A percentile compares a stretch with the other conserved stretches of the same genome.
These are phyloP conservation scores for Platycheirus rosarum DNA, from an alignment of 2,888 invertebrate species.

Conservation along the genomic window DNA sequence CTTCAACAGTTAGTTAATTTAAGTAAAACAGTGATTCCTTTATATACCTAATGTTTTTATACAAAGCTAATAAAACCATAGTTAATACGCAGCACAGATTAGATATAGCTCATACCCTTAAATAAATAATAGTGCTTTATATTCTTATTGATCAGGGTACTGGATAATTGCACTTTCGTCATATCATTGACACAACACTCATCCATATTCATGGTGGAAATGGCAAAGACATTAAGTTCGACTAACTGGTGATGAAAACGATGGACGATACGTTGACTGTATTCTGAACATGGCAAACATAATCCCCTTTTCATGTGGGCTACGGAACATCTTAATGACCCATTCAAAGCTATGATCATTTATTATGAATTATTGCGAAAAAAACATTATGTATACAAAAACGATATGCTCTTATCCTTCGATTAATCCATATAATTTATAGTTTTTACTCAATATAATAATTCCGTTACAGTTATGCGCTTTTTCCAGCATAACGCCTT, in stretches of 20 bases:
- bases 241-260: neutral
- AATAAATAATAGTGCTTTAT: too few species aligned
- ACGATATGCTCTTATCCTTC: constrained; percentile 68
- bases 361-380: constrained; percentile 72
- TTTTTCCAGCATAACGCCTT: constrained; percentile 71
- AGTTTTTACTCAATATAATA: constrained; percentile 58
- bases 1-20: too few species aligned
- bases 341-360: constrained; percentile 68
- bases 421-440: constrained; percentile 74
- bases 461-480: constrained; percentile 13
- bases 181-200: constrained; percentile 67
- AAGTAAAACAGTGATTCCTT: too few species aligned
- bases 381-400: constrained; percentile 53
- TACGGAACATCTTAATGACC: constrained; percentile 64
- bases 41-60: too few species aligned
- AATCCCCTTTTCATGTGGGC: constrained; percentile 43
- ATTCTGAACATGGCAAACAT: constrained; percentile 28
- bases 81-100: too few species aligned
- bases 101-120: too few species aligned
- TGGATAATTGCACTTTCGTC: constrained; percentile 68
- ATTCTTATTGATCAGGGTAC: constrained; percentile 62
- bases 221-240: constrained; percentile 65
- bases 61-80: too few species aligned
- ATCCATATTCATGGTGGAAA: constrained; percentile 74
- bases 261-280: neutral